Base-by-base conservation (phyloP, 2,888 invertebrate species). In the Cryptocephalus primarius region DNA sequence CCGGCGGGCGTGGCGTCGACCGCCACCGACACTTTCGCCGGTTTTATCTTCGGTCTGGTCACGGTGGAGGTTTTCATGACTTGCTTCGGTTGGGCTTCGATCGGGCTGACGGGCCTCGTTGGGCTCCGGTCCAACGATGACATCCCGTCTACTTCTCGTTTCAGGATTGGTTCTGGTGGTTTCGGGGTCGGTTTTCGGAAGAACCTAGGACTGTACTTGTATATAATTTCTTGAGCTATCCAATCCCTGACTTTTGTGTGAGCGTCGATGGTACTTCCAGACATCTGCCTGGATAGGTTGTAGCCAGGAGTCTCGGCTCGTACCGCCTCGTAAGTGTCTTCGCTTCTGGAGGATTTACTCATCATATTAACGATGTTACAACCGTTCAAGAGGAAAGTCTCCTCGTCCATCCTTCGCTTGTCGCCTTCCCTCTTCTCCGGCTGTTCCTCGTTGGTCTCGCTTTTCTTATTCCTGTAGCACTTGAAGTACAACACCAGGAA, bases 241-340 rank as follows among this genome's bases (percentile, higher is more conserved):
- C 90, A 89, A 57, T 89, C 87, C 51, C 83, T 77, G 1, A 90
- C 89, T 75, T 89, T 89, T 10, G 87, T 84, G 62, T 88, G 85
- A 0, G 89, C 85, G 65, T 90, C 89, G 53, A 90, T 79, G 1
- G 89, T 89, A 51, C 87, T 88, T 6, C 78, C 80, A 8, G 87
- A 88, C 60, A 85, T 76, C 66, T 86, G 84, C 14, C 86, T 69
- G 13, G 82, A 76, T 32, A 85, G 68, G 63, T 82, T 81, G 59
- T 80, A 81, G 57, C 76, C 77, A 68, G 80, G 72, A 65, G 77
- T 65, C 51, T 78, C 76, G 51, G 66, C 62, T 60, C 74, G 73
- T 40, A 70, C 69, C 43, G 75, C 75, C 50, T 77, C 75, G 42
- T 75, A 75, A 33, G 70, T 69, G 43, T 69, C 72, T 50, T 75